These are phyloP conservation scores for Coptodon bakossiorum DNA, from an alignment of 2,113 vertebrate genomes.

Conservation along the genomic window DNA sequence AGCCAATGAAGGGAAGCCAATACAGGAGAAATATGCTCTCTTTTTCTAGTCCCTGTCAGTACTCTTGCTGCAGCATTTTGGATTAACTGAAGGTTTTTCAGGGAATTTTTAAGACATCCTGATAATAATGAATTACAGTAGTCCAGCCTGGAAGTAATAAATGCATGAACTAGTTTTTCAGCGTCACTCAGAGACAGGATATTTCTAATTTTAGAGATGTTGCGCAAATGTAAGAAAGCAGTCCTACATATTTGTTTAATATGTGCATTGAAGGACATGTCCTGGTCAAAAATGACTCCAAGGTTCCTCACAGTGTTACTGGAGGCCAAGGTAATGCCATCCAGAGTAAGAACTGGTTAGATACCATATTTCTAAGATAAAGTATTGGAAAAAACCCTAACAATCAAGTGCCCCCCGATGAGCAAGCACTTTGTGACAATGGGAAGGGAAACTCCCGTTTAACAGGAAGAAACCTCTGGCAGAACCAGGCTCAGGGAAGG, in stretches of 20 bases:
- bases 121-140: rapidly evolving
- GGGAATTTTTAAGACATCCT: rapidly evolving
- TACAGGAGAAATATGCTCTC: rapidly evolving
- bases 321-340: neutral
- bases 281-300: neutral
- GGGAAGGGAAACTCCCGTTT: neutral
- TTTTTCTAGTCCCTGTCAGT: rapidly evolving
- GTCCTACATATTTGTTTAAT: neutral
- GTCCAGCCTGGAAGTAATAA: neutral
- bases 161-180: neutral
- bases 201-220: neutral
- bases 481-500: neutral
- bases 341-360: neutral
- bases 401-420: neutral
- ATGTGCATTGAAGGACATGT: rapidly evolving
- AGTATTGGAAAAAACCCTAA: neutral
- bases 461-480: neutral
- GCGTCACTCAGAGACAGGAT: neutral
- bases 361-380: rapidly evolving
- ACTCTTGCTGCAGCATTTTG: neutral
- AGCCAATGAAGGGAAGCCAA: rapidly evolving
- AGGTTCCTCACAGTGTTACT: neutral
- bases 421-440: neutral
- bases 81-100: rapidly evolving
- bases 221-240: neutral